Evolutionary conservation across 2,888 invertebrate species (phyloP), one percentile per base, ranked within the genome.

Genomic region (Syrphus vitripennis): DNA sequence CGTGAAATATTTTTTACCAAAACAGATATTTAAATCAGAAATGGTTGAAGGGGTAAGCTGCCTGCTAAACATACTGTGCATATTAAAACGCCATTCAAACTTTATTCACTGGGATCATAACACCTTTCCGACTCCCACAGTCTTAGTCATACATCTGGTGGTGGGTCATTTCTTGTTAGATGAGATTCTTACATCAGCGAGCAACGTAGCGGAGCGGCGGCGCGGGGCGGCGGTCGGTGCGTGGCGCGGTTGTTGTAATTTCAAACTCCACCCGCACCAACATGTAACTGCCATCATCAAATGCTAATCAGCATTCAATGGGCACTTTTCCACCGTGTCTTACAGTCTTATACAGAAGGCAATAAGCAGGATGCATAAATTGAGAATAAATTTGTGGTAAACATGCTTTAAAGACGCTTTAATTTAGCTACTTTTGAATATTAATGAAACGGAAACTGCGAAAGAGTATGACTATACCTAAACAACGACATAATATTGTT

Each of bases 391-490:
- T 82, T 82, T 74, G 86, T 86, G 86, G 86, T 82, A 82, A 86
- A 86, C 86, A 82, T 50, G 82, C 72, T 77, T 74, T 86, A 86
- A 86, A 82, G 86, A 86, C 86, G 86, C 86, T 82, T 86, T 86
- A 86, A 86, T 86, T 86, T 78, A 86, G 82, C 77, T 78, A 86
- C 86, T 86, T 86, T 86, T 86, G 82, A 86, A 86, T 86, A 86
- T 86, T 86, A 86, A 86, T 86, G 86, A 86, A 86, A 78, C 82
- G 86, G 82, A 86, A 86, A 86, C 78, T 81, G 82, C 74, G 63
- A 69, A 59, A 31, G 37, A 45, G 53, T 67, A 48, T 19, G 7
- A 3, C 12, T 29, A 53, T n/a, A 34, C 3, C 19, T 53, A n/a
- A n/a, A n/a, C n/a, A n/a, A 69, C 19, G 21, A 50, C 21, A 12